Conservation (phyloP, 2,797 vertebrate species). For the Mycteria americana region DNA sequence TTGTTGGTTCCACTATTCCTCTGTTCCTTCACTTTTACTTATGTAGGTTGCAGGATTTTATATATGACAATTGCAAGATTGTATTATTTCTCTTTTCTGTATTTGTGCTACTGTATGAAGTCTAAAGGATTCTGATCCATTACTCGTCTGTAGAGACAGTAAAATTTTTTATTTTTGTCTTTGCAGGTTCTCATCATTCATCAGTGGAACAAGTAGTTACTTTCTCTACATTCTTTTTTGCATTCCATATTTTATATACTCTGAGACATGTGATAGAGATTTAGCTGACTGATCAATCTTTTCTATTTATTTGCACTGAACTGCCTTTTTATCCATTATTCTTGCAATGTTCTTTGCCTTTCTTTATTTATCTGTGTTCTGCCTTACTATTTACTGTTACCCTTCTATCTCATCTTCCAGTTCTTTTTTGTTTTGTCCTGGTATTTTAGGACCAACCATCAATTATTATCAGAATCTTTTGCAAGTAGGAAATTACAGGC, state of each 20-base stretch:
- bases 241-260: not conserved
- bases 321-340: not conserved
- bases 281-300: not conserved
- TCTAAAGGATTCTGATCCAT: not conserved
- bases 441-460: slow-evolving; percentile 4
- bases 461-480: not conserved
- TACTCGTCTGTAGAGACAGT: not conserved
- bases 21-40: not conserved
- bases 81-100: not conserved
- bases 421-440: not conserved
- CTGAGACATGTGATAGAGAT: not conserved
- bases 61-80: not conserved
- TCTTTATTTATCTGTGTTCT: not conserved
- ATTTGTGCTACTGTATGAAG: not conserved
- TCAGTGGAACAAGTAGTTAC: not conserved
- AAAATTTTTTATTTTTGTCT: not conserved
- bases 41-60: not conserved
- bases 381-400: not conserved
- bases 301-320: not conserved
- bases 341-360: not conserved
- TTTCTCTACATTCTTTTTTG: not conserved
- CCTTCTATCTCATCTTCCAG: not conserved
- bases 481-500: not conserved
- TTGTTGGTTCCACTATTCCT: not conserved
- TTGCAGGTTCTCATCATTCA: not conserved